phyloP scores from a whole-genome alignment of 2,888 invertebrate species.

The Imbricaverruca yamaguchii region DNA sequence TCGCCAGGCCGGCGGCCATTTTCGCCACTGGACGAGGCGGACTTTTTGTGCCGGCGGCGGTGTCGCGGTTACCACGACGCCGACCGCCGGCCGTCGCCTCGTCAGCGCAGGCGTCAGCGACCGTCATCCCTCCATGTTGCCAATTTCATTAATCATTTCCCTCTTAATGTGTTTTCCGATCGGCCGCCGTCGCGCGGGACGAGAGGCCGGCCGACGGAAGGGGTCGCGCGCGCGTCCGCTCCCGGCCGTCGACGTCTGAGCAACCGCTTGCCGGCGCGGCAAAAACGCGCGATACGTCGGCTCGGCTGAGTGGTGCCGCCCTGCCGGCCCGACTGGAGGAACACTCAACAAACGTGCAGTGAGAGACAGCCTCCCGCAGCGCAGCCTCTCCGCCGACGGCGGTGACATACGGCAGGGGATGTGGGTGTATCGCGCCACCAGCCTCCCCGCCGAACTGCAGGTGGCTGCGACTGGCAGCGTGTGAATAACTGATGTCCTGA shows the following conservation, averaged over 20 bases:
- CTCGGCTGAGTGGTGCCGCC: neutral
- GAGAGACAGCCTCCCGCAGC: too few species aligned
- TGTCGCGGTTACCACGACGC: too few species aligned
- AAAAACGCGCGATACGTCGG: neutral
- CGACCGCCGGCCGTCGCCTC: neutral
- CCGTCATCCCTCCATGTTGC: neutral
- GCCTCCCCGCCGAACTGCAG: too few species aligned
- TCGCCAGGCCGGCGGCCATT: constrained; percentile 1
- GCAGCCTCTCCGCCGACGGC: too few species aligned
- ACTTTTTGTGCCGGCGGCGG: neutral
- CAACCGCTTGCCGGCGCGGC: neutral
- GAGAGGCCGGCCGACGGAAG: too few species aligned
- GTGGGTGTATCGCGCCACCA: too few species aligned
- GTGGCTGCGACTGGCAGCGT: too few species aligned
- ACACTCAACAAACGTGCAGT: too few species aligned
- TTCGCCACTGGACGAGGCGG: neutral
- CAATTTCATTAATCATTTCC: constrained; percentile 6
- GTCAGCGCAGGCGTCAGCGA: neutral
- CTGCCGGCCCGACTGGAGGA: neutral
- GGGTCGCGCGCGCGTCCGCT: too few species aligned
- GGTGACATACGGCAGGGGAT: too few species aligned
- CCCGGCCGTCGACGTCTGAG: neutral
- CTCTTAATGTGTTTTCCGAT: neutral
- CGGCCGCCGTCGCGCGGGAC: too few species aligned
- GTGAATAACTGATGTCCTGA: too few species aligned